These are phyloP conservation scores for Tadarida brasiliensis DNA, from an alignment of 2,797 vertebrate species.

Conservation along the genomic window DNA sequence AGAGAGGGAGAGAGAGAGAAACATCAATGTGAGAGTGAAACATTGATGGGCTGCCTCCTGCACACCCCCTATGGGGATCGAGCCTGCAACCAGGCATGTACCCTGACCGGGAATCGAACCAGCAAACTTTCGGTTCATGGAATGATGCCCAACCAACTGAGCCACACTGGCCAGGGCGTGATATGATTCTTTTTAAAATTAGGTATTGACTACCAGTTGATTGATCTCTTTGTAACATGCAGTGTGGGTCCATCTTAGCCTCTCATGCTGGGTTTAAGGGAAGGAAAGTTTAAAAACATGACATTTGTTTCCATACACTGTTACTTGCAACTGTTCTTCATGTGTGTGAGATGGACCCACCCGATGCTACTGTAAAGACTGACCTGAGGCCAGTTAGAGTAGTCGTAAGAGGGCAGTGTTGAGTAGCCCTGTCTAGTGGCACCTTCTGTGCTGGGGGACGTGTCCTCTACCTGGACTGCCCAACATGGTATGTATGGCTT, in stretches of 20 bases:
- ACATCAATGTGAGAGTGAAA: not conserved
- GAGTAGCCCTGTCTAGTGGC: not conserved
- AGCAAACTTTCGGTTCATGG: not conserved
- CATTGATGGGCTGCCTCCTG: not conserved
- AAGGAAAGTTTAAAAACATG: constrained; percentile 33
- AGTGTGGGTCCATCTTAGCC: constrained; percentile 3
- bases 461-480: not conserved
- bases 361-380: not conserved
- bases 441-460: not conserved
- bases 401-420: not conserved
- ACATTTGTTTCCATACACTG: not conserved
- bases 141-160: not conserved
- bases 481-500: not conserved
- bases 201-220: constrained; percentile 54
- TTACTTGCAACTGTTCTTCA: not conserved
- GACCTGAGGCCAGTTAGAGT: not conserved
- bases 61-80: not conserved
- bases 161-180: not conserved
- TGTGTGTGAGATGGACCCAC: not conserved
- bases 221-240: constrained; percentile 47
- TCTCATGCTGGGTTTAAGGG: not conserved
- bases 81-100: not conserved
- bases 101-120: not conserved
- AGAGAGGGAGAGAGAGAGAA: not conserved
- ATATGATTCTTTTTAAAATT: constrained; percentile 63